These are phyloP conservation scores for Alces alces DNA, from an alignment of 2,113 vertebrate genomes.

Conservation along the genomic window DNA sequence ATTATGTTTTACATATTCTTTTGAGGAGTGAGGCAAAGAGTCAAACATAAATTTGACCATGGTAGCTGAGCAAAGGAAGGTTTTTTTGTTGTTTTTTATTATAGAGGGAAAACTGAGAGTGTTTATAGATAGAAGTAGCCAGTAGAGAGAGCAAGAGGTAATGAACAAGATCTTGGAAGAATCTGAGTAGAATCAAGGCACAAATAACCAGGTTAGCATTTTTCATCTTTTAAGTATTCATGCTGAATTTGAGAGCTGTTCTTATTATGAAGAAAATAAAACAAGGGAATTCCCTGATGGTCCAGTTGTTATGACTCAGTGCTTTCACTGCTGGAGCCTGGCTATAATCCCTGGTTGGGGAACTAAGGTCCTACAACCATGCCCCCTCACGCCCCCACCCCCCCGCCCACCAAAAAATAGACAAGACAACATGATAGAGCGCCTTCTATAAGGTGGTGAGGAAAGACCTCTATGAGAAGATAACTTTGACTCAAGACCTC, in stretches of 20 bases:
- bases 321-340: neutral
- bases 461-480: neutral
- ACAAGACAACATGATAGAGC: neutral
- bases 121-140: neutral
- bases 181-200: neutral
- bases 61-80: neutral
- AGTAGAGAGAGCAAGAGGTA: neutral
- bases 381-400: neutral
- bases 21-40: neutral
- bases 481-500: neutral
- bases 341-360: neutral
- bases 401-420: neutral
- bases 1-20: neutral
- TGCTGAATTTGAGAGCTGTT: neutral
- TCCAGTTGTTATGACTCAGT: neutral
- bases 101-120: neutral
- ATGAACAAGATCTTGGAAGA: neutral
- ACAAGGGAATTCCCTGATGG: neutral
- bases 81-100: neutral
- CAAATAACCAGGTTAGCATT: neutral
- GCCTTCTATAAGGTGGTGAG: neutral
- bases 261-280: neutral
- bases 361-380: neutral
- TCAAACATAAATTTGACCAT: neutral
- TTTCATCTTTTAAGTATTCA: neutral